Percentiles rank a stretch among this genome's conserved stretches.
Conservation (phyloP, 2,888 invertebrate genomes). For the Pollenia labialis region DNA sequence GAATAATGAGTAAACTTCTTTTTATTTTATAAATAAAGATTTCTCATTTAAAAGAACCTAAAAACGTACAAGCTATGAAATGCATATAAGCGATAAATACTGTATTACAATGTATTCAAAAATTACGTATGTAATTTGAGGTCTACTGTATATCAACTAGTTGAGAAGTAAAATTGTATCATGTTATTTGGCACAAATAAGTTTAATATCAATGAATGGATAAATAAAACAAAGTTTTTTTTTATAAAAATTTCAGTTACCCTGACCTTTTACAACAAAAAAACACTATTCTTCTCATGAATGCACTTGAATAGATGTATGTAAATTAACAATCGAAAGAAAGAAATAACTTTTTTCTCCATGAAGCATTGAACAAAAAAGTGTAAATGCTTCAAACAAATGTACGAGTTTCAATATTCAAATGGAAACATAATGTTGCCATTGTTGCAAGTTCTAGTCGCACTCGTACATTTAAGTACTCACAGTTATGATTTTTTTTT, state of each 20-base stretch:
- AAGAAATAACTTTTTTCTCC: slow-evolving; percentile 20
- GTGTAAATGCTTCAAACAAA: slow-evolving; percentile 14
- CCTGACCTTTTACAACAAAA: slow-evolving; percentile 34
- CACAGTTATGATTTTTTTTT: slow-evolving; percentile 32
- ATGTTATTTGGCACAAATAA: no score
- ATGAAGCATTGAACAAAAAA: neutral
- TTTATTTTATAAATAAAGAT: no score
- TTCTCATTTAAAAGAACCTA: no score
- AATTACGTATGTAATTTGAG: no score
- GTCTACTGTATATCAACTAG: no score
- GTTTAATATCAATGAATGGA: no score
- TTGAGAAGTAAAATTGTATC: no score
- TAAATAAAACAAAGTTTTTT: neutral
- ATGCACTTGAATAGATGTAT: slow-evolving; percentile 28
- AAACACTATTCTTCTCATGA: slow-evolving; percentile 5
- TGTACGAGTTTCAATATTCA: slow-evolving; percentile 25
- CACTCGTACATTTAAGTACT: slow-evolving; percentile 29
- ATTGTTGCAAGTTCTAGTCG: slow-evolving; percentile 54
- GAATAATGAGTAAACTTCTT: no score
- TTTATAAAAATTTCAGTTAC: neutral
- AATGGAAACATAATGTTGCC: slow-evolving; percentile 47
- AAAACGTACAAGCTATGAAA: no score
- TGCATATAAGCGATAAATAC: no score
- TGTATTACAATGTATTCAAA: no score
- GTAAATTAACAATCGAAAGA: slow-evolving; percentile 53